Percentiles rank a stretch among this genome's conserved stretches.
These are phyloP conservation scores for Ladona fulva DNA, from an alignment of 1,140 invertebrate genomes.

Conservation along the genomic window DNA sequence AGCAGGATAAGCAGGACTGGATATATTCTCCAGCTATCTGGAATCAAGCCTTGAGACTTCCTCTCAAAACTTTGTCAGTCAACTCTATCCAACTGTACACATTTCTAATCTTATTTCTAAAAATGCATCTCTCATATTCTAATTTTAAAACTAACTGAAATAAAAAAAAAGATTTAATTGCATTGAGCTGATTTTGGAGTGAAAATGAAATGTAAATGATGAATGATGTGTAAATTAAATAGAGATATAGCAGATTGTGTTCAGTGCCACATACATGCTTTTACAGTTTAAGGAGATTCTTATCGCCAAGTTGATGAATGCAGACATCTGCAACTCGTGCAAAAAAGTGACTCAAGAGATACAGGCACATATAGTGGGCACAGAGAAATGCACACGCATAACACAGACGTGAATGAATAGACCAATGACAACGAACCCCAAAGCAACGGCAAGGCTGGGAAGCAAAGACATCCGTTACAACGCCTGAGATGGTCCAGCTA, in stretches of 20 bases:
- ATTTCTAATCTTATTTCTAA: no score
- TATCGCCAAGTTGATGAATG: background rate
- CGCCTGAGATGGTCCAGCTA: background rate
- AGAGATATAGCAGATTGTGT: background rate
- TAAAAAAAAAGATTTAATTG: no score
- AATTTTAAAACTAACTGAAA: no score
- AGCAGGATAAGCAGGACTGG: no score
- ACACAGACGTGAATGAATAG: constrained; percentile 1
- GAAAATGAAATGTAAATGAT: no score
- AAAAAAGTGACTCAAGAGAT: background rate
- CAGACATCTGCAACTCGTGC: background rate
- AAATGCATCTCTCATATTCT: no score
- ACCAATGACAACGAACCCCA: background rate
- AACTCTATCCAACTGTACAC: no score
- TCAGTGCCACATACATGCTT: background rate
- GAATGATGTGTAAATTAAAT: no score
- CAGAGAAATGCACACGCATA: background rate
- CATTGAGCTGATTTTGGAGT: no score
- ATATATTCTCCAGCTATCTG: no score
- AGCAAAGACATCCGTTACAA: background rate
- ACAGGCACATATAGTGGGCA: background rate
- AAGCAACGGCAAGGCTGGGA: background rate
- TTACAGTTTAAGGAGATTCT: background rate
- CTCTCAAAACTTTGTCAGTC: no score
- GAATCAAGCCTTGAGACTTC: no score